Percentiles rank a stretch among this genome's conserved stretches.
These are phyloP conservation scores for Pantala flavescens DNA, from an alignment of 1,140 invertebrate species.

Conservation along the genomic window DNA sequence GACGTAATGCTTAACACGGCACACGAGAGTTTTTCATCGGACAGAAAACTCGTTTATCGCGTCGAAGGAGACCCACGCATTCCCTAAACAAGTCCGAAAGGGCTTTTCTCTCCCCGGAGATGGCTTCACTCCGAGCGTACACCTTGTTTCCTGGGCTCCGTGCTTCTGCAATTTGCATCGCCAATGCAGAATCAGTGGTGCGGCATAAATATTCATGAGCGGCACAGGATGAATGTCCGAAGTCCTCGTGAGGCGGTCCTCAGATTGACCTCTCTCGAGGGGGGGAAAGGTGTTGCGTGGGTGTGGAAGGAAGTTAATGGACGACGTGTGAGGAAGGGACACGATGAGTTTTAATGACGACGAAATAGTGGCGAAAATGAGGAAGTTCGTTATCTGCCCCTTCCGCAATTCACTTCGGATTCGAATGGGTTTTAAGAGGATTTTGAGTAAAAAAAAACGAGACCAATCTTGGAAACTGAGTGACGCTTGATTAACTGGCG, in stretches of 20 bases:
- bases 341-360: not conserved
- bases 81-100: too few species aligned
- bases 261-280: too few species aligned
- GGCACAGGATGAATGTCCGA: not conserved
- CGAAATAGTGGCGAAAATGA: not conserved
- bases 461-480: too few species aligned
- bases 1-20: too few species aligned
- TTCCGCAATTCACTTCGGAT: not conserved
- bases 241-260: too few species aligned
- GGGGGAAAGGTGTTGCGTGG: not conserved
- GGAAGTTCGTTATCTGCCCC: not conserved
- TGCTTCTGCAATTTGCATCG: not conserved
- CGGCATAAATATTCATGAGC: not conserved
- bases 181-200: conserved; percentile 1
- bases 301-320: too few species aligned
- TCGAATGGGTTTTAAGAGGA: not conserved
- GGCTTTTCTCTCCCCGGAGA: too few species aligned
- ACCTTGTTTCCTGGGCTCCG: not conserved
- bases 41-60: too few species aligned
- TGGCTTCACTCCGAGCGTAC: not conserved
- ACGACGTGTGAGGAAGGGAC: not conserved
- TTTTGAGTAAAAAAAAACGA: too few species aligned
- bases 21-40: too few species aligned
- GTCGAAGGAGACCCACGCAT: too few species aligned
- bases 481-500: too few species aligned